These are phyloP conservation scores for Elaphurus davidianus DNA, from an alignment of 2,113 vertebrate species.

Conservation along the genomic window DNA sequence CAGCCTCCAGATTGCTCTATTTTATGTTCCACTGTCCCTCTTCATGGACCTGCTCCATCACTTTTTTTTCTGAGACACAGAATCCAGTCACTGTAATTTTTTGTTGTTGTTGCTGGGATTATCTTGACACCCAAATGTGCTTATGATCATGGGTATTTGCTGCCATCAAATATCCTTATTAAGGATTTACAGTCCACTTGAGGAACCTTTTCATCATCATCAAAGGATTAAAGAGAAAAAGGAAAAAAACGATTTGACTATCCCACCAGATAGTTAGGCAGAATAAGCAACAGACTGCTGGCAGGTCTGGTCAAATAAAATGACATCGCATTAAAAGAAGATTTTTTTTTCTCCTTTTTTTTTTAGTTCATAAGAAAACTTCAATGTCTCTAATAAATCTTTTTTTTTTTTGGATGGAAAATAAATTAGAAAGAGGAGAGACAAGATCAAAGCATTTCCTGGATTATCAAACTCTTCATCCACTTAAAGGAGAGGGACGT, in stretches of 20 bases:
- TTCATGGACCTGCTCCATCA: fast-evolving
- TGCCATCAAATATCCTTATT: neutral
- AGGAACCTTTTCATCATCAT: neutral
- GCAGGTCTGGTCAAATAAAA: neutral
- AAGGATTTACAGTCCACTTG: neutral
- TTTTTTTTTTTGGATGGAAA: neutral
- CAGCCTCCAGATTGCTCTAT: fast-evolving
- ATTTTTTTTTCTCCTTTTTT: neutral
- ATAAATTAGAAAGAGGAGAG: neutral
- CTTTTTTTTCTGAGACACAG: neutral
- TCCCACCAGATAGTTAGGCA: neutral
- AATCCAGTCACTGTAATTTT: fast-evolving
- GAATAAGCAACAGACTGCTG: neutral
- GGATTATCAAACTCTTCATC: neutral
- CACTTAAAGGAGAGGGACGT: neutral
- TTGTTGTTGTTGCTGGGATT: fast-evolving
- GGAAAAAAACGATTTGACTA: neutral
- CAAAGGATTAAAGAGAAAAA: neutral
- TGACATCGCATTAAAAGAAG: neutral
- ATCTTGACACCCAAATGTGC: neutral
- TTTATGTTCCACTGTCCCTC: too few relatives aligned
- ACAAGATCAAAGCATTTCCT: neutral
- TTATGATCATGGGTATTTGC: neutral
- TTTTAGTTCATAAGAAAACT: neutral
- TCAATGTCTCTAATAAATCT: too few relatives aligned